Conservation (phyloP, 2,888 invertebrate genomes). For the Yponomeuta plumbellus region DNA sequence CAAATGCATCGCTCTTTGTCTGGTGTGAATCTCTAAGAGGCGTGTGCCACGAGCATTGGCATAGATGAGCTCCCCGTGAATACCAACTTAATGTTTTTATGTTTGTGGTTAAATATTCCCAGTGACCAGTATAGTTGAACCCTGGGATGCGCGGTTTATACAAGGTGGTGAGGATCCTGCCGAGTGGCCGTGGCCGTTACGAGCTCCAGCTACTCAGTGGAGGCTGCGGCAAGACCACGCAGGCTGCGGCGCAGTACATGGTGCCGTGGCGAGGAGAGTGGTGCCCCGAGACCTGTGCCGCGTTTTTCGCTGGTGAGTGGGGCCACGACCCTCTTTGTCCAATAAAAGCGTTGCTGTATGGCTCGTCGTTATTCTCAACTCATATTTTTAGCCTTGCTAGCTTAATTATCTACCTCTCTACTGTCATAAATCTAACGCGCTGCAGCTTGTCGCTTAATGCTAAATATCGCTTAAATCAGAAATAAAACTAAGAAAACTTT, state of each 20-base stretch:
- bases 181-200: constrained; percentile 20
- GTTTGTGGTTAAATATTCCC: constrained; percentile 18
- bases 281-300: not conserved
- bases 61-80: constrained; percentile 7
- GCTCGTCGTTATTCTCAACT: not conserved
- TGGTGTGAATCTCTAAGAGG: constrained; percentile 12
- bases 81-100: constrained; percentile 13
- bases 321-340: too few species aligned
- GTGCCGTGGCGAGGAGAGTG: constrained; percentile 11
- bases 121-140: constrained; percentile 19
- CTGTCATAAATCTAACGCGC: too few species aligned
- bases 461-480: too few species aligned
- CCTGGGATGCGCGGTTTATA: constrained; percentile 21
- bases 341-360: not conserved
- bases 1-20: constrained; percentile 16
- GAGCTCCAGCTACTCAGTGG: constrained; percentile 15
- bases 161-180: constrained; percentile 17
- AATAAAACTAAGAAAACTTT: too few species aligned
- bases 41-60: constrained; percentile 7
- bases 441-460: too few species aligned
- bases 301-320: not conserved
- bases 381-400: too few species aligned
- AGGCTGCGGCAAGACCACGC: not conserved
- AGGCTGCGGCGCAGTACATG: constrained; percentile 4
- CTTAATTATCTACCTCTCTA: too few species aligned